Conservation (phyloP, 2,113 vertebrate genomes). For the Apodemus sylvaticus region DNA sequence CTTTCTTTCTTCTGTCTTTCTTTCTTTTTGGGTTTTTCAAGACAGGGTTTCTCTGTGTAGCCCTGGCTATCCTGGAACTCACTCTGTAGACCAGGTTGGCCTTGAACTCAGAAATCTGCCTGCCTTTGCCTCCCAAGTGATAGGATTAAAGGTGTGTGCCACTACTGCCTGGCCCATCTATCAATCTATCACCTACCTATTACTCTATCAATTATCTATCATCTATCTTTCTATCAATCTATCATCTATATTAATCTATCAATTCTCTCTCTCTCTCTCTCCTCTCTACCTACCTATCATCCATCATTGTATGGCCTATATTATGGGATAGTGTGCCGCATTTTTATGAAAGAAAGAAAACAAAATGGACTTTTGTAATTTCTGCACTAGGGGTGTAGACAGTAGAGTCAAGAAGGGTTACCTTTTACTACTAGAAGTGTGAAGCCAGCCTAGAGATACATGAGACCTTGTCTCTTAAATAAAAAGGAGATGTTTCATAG, state of each 20-base stretch:
- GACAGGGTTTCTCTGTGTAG: too few relatives aligned
- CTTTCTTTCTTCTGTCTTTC: too few relatives aligned
- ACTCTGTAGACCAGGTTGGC: too few relatives aligned
- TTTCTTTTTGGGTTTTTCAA: too few relatives aligned
- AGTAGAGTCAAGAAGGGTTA: not conserved
- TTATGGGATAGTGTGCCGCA: not conserved
- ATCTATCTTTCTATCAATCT: not conserved
- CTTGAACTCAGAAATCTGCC: too few relatives aligned
- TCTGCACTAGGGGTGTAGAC: not conserved
- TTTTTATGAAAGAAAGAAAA: constrained; percentile 23
- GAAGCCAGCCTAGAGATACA: not conserved
- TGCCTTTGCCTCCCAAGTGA: too few relatives aligned
- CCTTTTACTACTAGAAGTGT: not conserved
- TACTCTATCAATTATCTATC: not conserved
- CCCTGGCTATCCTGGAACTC: too few relatives aligned
- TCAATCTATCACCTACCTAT: too few relatives aligned
- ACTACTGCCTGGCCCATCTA: too few relatives aligned
- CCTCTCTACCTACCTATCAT: not conserved
- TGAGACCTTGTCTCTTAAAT: not conserved
- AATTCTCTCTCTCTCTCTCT: too few relatives aligned
- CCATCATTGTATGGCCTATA: not conserved
- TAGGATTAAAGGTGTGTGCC: too few relatives aligned
- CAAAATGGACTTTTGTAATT: not conserved
- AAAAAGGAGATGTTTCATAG: not conserved
- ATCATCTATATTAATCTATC: not conserved